Base-by-base conservation (phyloP, 1,140 invertebrate genomes). In the Kradibia gibbosae region DNA sequence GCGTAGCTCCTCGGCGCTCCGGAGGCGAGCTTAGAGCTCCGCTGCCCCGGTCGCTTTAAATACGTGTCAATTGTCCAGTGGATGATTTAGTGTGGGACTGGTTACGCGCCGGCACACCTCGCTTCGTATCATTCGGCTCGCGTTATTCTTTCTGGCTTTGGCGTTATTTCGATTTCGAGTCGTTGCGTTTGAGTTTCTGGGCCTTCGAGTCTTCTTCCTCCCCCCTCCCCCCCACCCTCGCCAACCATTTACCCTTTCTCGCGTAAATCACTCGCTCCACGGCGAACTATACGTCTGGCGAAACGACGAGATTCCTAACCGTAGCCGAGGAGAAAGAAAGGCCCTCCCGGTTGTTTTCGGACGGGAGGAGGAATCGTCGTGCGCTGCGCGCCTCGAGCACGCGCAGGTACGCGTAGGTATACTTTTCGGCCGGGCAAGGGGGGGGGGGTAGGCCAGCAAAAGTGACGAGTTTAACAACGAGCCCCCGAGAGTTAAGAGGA, bases 211-310 rank as follows among this genome's bases (percentile, higher is more conserved):
- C 22, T 77, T 22, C 34, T 4, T 77, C 20, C 15, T 17, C 7
- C 53, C 22, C 53, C 22, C 53, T 57, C 53, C 22, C 53, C 22
- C 53, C 22, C 53, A 45, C 13, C 28, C 25, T 17, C 25, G 10
- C 42, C n/a, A n/a, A n/a, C 8, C 50, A 11, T 77, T 77, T 53
- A 36, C 48, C 72, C 50, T 65, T 81, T 76, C 57, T 71, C 62
- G 62, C 72, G 73, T 81, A 81, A 81, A 81, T 81, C 80, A 81
- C 80, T 53, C 20, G 36, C n/a, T 67, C n/a, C 39, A 15, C 3
- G 55, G 13, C 53, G 45, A 55, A 57, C 50, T 39, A 60, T 39
- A 36, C 36, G 45, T 31, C 42, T 31, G 31, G 48, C 31, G 11
- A 60, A 76, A 76, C 53, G 74, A 76, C 55, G 31, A 67, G 60